phyloP scores from a whole-genome alignment of 2,113 vertebrate species.

The Triplophysa siluroides region DNA sequence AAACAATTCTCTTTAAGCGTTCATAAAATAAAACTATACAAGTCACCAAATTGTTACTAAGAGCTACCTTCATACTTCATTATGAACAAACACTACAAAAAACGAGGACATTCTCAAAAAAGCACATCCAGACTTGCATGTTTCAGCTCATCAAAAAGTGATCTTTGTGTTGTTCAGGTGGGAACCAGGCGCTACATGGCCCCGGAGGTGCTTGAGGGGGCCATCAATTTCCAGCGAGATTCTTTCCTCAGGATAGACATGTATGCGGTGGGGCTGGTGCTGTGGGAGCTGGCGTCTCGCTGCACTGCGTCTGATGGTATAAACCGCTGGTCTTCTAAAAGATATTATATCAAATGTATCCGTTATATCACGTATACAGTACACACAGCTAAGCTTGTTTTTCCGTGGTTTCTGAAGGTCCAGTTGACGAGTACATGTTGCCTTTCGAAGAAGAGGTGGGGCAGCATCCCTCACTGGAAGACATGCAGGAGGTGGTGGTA shows the following conservation, averaged over 20 bases:
- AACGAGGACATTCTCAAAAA: not conserved
- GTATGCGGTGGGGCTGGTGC: slow-evolving; percentile 94
- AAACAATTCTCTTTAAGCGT: no score
- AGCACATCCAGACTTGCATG: not conserved
- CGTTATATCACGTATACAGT: no score
- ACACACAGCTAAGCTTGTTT: not conserved
- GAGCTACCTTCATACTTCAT: no score
- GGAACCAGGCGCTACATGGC: slow-evolving; percentile 98
- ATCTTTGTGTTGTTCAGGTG: slow-evolving; percentile 73
- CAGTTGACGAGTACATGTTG: slow-evolving; percentile 86
- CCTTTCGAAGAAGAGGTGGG: slow-evolving; percentile 84
- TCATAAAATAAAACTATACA: no score
- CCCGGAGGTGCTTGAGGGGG: slow-evolving; percentile 95
- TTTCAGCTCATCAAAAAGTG: not conserved
- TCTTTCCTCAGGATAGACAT: slow-evolving; percentile 97
- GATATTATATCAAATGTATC: no score
- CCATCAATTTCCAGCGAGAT: slow-evolving; percentile 98
- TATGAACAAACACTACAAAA: no score
- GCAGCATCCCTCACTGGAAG: slow-evolving; percentile 96
- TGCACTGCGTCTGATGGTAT: slow-evolving; percentile 96
- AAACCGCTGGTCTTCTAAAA: slow-evolving; percentile 43
- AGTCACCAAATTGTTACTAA: no score
- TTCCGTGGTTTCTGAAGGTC: slow-evolving; percentile 66
- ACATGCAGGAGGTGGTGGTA: slow-evolving; percentile 99
- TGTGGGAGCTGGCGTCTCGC: slow-evolving; percentile 93